Evolutionary conservation across 2,113 vertebrate species (phyloP), one percentile per base, ranked within the genome.

Genomic region (Nerophis ophidion): DNA sequence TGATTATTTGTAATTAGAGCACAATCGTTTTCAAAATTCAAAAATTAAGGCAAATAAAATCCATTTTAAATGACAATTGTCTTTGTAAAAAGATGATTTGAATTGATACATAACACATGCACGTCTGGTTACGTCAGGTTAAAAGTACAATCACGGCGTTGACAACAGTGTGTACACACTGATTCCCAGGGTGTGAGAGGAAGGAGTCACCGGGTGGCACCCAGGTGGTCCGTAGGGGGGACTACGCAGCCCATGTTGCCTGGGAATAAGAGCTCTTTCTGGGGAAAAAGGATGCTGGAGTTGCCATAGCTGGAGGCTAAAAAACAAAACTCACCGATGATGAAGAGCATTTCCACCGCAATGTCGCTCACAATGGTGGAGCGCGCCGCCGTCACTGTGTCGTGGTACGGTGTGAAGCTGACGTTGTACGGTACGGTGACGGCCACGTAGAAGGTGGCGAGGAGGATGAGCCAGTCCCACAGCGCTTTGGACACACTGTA

Each of bases 401-500:
- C 93, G 0, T 94, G 90, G 0, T 92, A 92, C 0, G 89, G 89
- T 0, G 88, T 93, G 86, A 99, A 99, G 88, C 96, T 97, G 75
- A 99, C 94, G 0, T 97, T 96, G 90, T 98, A 99, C 46, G 96
- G 96, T 57, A 99, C 95, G 0, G 95, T 98, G 84, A 99, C 81
- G 0, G 95, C 95, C 61, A 98, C 94, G 0, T 99, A 99, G 91
- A 99, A 97, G 59, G 96, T 99, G 70, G 96, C 96, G 47, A 99
- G 69, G 26, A 99, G 92, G 70, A 97, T 99, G 69, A 98, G 90
- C 92, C 95, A 97, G 52, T 99, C 96, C 96, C 96, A 99, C 63
- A 98, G 79, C 0, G 95, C 95, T 79, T 98, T 98, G 62, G 90
- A 94, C 76, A 96, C 68, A 68, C 96, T 98, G 87, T 95, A 98